A percentile compares a stretch with the other conserved stretches of the same genome.
Evolutionary conservation across 2,113 vertebrate genomes (phyloP).

Genomic region (Nesogale talazaci): DNA sequence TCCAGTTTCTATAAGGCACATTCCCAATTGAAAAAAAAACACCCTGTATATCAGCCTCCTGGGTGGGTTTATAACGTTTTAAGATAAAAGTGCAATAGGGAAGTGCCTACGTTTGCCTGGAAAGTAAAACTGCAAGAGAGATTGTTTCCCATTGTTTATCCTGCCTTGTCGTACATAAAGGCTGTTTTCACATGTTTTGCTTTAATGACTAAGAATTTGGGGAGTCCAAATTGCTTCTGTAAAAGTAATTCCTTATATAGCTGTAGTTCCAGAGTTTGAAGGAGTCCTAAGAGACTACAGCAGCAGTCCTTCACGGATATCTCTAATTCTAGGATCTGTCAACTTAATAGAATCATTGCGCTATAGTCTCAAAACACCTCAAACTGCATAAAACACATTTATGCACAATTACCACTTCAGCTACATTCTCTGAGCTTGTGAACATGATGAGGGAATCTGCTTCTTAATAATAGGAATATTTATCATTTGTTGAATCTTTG

Average conservation of each 20-base stretch:
- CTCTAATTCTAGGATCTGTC: not conserved
- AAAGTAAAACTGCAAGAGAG: constrained; percentile 40
- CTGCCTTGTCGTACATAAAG: not conserved
- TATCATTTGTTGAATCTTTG: constrained; percentile 6
- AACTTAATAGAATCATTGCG: not conserved
- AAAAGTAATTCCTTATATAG: not conserved
- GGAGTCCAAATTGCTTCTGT: not conserved
- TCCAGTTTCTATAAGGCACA: not conserved
- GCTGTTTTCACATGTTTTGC: not conserved
- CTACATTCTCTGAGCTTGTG: not conserved
- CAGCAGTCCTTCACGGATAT: not conserved
- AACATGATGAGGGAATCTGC: not conserved
- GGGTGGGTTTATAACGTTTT: not conserved
- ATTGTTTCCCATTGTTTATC: not conserved
- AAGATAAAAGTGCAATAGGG: constrained; percentile 11
- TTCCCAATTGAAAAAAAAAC: not conserved
- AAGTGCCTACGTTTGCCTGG: not conserved
- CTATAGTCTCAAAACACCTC: not conserved
- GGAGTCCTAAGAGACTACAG: not conserved
- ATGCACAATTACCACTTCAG: constrained; percentile 1
- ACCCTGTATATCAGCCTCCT: not conserved
- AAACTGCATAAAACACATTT: constrained; percentile 38
- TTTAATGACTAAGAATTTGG: constrained; percentile 26
- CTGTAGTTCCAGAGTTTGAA: not conserved
- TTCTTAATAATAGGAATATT: not conserved